Base-by-base conservation (phyloP, 2,888 invertebrate genomes). In the Silvanus unidentatus region DNA sequence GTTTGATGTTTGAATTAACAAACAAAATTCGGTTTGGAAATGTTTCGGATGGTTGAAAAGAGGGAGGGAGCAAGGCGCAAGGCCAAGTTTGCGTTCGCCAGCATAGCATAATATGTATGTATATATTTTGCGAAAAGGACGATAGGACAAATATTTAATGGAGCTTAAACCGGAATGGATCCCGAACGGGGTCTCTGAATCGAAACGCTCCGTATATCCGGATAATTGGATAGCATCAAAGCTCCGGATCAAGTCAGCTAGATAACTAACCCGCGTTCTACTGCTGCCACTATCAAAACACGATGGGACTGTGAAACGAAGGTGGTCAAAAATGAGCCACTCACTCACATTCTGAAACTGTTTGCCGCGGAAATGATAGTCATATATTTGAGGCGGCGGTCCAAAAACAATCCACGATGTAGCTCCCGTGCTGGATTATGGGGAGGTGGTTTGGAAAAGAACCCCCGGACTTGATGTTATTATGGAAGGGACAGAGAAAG, bases 171-270 rank as follows among this genome's bases (percentile, higher is more conserved):
- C 54, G 57, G 60, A 64, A 64, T 64, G 64, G 59, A 65, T 66
- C 66, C 68, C 65, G 62, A 65, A 67, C 62, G 65, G 64, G 64
- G 61, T 58, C 62, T 22, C 3, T 64, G 66, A 65, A 66, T 66
- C 65, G 66, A 68, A 69, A 67, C 68, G 68, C 65, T 69, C 60
- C 69, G 67, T 69, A 68, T 69, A 70, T 69, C 68, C 66, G 64
- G 67, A 66, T 70, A 70, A 70, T 70, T 70, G 70, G 70, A 69
- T 68, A 62, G 65, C 65, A 58, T 65, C 64, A 66, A 66, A 69
- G 67, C 69, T 65, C 64, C 65, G 70, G 69, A 69, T 69, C 68
- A 67, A 68, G 64, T 64, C 64, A 59, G 64, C 66, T 64, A 68
- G 69, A 69, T 70, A 69, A 70, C 68, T 69, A 69, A 68, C 66